Evolutionary conservation across 1,140 invertebrate genomes (phyloP).

Genomic region (Penaeus chinensis): DNA sequence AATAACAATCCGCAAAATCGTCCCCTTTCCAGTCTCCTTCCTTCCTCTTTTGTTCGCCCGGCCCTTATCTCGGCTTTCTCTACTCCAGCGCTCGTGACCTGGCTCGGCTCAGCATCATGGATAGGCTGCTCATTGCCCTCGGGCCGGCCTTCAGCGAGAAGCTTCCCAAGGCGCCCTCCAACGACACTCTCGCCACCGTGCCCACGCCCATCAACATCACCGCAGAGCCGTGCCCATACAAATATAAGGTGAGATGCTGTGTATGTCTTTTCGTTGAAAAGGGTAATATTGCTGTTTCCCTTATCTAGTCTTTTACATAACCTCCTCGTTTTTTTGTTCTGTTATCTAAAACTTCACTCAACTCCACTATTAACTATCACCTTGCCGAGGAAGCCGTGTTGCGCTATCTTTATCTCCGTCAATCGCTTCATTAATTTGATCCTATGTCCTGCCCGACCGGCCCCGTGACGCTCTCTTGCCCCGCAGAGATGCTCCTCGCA

Average conservation of each 20-base stretch:
- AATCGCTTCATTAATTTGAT: too few relatives aligned
- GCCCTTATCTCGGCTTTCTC: neutral
- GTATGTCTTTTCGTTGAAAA: neutral
- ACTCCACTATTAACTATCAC: neutral
- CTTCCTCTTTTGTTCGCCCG: neutral
- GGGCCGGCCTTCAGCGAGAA: slow-evolving; percentile 42
- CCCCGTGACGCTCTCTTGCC: neutral
- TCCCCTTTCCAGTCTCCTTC: neutral
- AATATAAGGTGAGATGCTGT: slow-evolving; percentile 50
- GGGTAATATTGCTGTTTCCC: neutral
- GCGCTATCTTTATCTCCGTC: too few relatives aligned
- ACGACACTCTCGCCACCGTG: slow-evolving; percentile 58
- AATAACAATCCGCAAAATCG: neutral
- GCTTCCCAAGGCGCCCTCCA: slow-evolving; percentile 50
- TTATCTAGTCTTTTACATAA: neutral
- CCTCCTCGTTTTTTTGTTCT: neutral
- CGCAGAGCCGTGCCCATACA: slow-evolving; percentile 42
- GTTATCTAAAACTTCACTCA: neutral
- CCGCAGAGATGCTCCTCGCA: slow-evolving; percentile 59
- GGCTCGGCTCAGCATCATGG: slow-evolving; percentile 52
- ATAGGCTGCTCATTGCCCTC: slow-evolving; percentile 45
- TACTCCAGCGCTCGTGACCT: neutral
- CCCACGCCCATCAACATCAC: slow-evolving; percentile 49
- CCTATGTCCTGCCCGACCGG: too few relatives aligned
- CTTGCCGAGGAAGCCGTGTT: too few relatives aligned